Percentiles rank a stretch among this genome's conserved stretches.
phyloP scores from a whole-genome alignment of 2,113 vertebrate genomes.

The Corythoichthys intestinalis region DNA sequence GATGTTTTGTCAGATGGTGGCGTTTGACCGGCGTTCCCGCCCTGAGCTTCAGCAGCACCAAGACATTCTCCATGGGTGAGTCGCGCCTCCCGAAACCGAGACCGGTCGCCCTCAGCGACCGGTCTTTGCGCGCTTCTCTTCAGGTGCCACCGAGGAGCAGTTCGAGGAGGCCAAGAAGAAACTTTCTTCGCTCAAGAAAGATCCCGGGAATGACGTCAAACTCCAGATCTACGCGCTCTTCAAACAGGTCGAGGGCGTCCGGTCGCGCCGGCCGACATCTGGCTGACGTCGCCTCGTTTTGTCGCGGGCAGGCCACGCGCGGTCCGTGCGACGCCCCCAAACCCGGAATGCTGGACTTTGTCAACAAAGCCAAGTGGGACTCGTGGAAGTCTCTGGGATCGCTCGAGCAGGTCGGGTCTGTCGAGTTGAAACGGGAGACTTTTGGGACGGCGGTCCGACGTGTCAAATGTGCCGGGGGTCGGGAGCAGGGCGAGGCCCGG shows the following conservation, averaged over 20 bases:
- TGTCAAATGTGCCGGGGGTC: background rate
- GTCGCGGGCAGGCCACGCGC: conserved; percentile 76
- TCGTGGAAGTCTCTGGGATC: conserved; percentile 83
- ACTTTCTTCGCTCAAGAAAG: conserved; percentile 78
- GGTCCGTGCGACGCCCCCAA: conserved; percentile 84
- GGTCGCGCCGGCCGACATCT: too few species aligned
- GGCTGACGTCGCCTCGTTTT: too few species aligned
- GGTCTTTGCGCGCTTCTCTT: background rate
- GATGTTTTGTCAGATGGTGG: background rate
- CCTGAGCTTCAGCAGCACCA: background rate
- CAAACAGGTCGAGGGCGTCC: conserved; percentile 80
- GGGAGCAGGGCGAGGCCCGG: conserved; percentile 78
- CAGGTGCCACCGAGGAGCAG: conserved; percentile 71
- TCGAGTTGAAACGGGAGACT: too few species aligned
- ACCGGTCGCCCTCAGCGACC: background rate
- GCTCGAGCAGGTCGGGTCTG: conserved; percentile 74
- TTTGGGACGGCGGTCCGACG: background rate
- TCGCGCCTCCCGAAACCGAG: too few species aligned
- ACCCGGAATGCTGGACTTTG: conserved; percentile 85
- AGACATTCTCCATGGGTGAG: background rate
- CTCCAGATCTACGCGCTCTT: conserved; percentile 89
- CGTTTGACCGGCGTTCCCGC: background rate
- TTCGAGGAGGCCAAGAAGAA: conserved; percentile 80
- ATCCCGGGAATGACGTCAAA: conserved; percentile 87
- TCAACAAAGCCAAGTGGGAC: conserved; percentile 91